These are phyloP conservation scores for Microcebus jonahi DNA, from an alignment of 2,113 vertebrate species.

Conservation along the genomic window DNA sequence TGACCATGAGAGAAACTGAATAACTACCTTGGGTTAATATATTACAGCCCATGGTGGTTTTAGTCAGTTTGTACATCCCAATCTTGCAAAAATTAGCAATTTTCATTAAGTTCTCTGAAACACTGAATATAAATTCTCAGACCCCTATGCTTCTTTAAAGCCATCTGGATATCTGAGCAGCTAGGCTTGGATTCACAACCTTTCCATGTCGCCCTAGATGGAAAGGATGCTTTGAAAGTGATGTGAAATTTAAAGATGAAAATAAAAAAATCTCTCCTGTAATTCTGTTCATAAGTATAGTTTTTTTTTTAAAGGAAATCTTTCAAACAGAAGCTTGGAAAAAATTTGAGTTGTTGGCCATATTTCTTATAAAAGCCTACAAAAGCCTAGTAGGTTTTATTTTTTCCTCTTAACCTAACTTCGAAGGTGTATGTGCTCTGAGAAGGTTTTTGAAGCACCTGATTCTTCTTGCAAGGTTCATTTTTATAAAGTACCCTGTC, in stretches of 20 bases:
- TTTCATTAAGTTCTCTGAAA: conserved; percentile 40
- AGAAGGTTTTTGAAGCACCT: background rate
- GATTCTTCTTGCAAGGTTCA: background rate
- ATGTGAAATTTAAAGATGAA: conserved; percentile 12
- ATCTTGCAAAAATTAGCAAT: background rate
- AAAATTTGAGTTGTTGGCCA: background rate
- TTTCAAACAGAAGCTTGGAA: background rate
- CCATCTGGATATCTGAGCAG: background rate
- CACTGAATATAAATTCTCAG: background rate
- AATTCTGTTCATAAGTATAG: background rate
- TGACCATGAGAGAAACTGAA: accelerated
- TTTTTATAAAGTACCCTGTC: background rate
- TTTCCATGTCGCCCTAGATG: background rate
- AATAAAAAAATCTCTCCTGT: background rate
- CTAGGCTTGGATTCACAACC: background rate
- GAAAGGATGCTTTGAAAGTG: background rate
- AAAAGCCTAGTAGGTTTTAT: background rate
- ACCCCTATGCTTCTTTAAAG: background rate
- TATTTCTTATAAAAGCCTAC: background rate
- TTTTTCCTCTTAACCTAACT: background rate
- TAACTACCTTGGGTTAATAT: background rate
- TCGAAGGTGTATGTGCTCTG: background rate
- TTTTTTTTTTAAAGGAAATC: background rate
- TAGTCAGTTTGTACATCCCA: background rate
- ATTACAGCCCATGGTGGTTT: background rate